These are phyloP conservation scores for Ptycholaimellus sp. DNA, from an alignment of 2,888 invertebrate species.

Conservation along the genomic window DNA sequence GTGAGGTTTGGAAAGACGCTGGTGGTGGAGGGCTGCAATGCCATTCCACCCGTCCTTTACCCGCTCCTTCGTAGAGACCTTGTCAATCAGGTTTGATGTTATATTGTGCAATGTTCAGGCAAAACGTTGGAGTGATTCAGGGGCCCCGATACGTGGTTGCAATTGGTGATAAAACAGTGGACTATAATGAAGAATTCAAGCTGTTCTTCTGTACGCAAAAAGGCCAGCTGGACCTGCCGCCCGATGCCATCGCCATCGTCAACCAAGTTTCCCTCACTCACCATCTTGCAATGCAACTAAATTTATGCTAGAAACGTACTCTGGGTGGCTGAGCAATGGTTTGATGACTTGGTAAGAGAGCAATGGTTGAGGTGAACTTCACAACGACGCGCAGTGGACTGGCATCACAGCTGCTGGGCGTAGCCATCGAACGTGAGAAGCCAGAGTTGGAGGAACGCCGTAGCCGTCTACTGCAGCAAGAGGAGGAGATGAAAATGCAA, in stretches of 20 bases:
- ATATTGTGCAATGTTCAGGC: no score
- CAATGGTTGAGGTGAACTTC: slow-evolving; percentile 50
- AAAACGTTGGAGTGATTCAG: no score
- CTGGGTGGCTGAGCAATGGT: no score
- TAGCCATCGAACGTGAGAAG: slow-evolving; percentile 33
- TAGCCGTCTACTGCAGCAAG: slow-evolving; percentile 52
- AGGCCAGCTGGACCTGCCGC: slow-evolving; percentile 33
- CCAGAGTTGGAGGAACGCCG: slow-evolving; percentile 64
- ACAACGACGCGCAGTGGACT: slow-evolving; percentile 50
- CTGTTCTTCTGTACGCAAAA: slow-evolving; percentile 36
- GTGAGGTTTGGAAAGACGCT: slow-evolving; percentile 63
- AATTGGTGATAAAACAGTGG: slow-evolving; percentile 47
- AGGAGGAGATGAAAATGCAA: slow-evolving; percentile 63
- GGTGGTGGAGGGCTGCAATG: slow-evolving; percentile 51
- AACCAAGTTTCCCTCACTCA: no score
- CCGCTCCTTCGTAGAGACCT: slow-evolving; percentile 42
- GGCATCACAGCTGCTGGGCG: slow-evolving; percentile 37
- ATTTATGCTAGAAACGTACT: no score
- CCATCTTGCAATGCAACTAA: no score
- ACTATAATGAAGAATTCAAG: slow-evolving; percentile 48
- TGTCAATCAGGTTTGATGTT: slow-evolving; percentile 33
- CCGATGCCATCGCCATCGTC: slow-evolving; percentile 39
- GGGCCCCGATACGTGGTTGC: slow-evolving; percentile 40
- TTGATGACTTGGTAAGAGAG: no score
- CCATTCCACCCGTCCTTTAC: slow-evolving; percentile 38